Conservation (phyloP, 2,888 invertebrate genomes). For the Sicus ferrugineus region DNA sequence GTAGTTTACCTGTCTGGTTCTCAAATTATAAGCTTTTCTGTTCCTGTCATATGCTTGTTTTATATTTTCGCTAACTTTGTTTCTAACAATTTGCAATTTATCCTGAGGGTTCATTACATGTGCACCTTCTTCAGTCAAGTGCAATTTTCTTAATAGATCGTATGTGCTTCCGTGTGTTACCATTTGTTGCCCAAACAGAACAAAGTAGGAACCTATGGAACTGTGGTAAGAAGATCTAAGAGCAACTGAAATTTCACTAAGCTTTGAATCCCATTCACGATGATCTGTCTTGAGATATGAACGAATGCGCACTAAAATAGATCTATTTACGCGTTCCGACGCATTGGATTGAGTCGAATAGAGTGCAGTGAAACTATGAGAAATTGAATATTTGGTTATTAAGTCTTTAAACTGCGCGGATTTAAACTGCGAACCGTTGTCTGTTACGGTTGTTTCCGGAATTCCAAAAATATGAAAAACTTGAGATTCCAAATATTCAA, state of each 20-base stretch:
- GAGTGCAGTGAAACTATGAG: slow-evolving; percentile 41
- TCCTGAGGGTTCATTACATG: slow-evolving; percentile 5
- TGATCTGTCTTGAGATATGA: slow-evolving; percentile 36
- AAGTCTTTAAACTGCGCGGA: slow-evolving; percentile 38
- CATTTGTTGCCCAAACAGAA: slow-evolving; percentile 32
- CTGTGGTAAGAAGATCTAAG: slow-evolving; percentile 31
- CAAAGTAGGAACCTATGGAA: slow-evolving; percentile 33
- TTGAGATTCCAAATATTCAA: slow-evolving; percentile 31
- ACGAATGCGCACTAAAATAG: slow-evolving; percentile 48
- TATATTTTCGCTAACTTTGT: slow-evolving; percentile 3
- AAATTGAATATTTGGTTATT: slow-evolving; percentile 34
- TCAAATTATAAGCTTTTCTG: slow-evolving; percentile 2
- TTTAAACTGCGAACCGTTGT: slow-evolving; percentile 47
- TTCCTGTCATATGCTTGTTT: neutral
- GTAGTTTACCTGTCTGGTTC: neutral
- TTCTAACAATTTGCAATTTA: slow-evolving; percentile 8
- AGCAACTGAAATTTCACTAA: slow-evolving; percentile 34
- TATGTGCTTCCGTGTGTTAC: slow-evolving; percentile 30
- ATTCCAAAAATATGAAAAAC: slow-evolving; percentile 45
- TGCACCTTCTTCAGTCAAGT: neutral
- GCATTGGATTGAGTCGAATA: slow-evolving; percentile 56
- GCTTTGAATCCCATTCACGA: slow-evolving; percentile 34
- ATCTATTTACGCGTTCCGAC: slow-evolving; percentile 51
- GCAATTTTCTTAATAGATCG: slow-evolving; percentile 16
- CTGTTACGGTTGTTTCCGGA: slow-evolving; percentile 41